Evolutionary conservation across 2,113 vertebrate genomes (phyloP), one percentile per base, ranked within the genome.

Genomic region (Ramphastos sulfuratus): DNA sequence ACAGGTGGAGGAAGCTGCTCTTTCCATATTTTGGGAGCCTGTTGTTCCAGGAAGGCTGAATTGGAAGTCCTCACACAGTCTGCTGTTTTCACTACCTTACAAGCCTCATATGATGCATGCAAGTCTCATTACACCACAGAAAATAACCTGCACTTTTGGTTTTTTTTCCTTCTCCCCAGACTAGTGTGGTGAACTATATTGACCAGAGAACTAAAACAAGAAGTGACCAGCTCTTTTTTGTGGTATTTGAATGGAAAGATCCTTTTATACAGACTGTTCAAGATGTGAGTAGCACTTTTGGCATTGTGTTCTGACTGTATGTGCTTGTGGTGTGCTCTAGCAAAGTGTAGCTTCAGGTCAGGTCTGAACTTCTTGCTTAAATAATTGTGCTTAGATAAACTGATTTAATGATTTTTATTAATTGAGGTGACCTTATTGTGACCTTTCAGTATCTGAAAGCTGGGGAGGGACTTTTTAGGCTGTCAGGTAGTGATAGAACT

Each of bases 161-260:
- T 52, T 66, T 54, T 16, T 28, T 27, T 48, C 33, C 61, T 9
- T 82, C 2, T 93, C 27, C 79, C 31, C 80, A 99, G 99, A 99
- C 99, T 0, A 98, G 98, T 2, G 98, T 99, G 90, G 99, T 99
- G 56, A 99, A 99, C 96, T 99, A 99, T 87, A 99, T 98, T 12
- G 99, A 99, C 97, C 98, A 97, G 92, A 97, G 98, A 81, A 90
- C 86, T 4, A 1, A 95, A 0, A 96, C 98, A 28, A 97, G 90
- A 91, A 98, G 89, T 4, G 97, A 98, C 69, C 98, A 99, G 95
- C 97, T 99, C 56, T 99, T 99, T 93, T 99, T 99, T 87, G 98
- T 98, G 64, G 99, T 99, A 10, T 99, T 99, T 37, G 98, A 99
- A 74, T 99, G 99, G 99, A 98, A 99, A 89, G 99, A 99, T 88